Base-by-base conservation (phyloP, 2,797 vertebrate species). In the Cyclura pinguis region DNA sequence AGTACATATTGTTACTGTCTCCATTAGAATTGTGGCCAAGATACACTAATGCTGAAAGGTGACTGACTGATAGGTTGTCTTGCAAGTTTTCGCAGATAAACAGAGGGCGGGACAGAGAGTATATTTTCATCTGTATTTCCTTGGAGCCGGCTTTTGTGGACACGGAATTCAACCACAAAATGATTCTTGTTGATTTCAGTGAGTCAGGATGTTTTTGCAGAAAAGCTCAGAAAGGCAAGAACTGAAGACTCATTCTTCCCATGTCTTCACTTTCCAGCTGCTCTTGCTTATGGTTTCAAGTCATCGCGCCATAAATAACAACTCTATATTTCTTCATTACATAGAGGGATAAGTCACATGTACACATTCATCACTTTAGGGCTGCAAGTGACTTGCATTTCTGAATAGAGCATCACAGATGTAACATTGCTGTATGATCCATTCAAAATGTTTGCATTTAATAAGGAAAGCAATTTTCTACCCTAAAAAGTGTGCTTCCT, bases 91-190 rank as follows among this genome's bases (percentile, higher is more conserved):
- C 47, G 12, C 50, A 72, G 82, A 67, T 87, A 86, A 85, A 42
- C 0, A 3, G 6, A 88, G 27, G 80, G 78, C 72, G 64, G 80
- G 50, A 89, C 82, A 80, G 12, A 73, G 38, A 77, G 73, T 84
- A 80, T 73, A 42, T 87, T 52, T 47, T 59, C 87, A 59, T 1
- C 0, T 67, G 76, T 47, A 20, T 76, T 92, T 91, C 73, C 84
- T 72, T 88, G n/a, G 16, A 57, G 76, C n/a, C 32, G 47, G 76
- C 88, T 6, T 62, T n/a, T 42, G 50, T 59, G 35, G 24, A 1
- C 0, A 59, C 1, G 9, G 20, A 88, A 77, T 80, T 38, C 1
- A 0, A 6, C 42, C 29, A 69, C 20, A 32, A 59, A 35, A 88
- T 32, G 6, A 59, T 84, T 89, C 50, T 87, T 64, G n/a, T 87